Conservation (phyloP, 2,888 invertebrate genomes). For the Orthosia gracilis region DNA sequence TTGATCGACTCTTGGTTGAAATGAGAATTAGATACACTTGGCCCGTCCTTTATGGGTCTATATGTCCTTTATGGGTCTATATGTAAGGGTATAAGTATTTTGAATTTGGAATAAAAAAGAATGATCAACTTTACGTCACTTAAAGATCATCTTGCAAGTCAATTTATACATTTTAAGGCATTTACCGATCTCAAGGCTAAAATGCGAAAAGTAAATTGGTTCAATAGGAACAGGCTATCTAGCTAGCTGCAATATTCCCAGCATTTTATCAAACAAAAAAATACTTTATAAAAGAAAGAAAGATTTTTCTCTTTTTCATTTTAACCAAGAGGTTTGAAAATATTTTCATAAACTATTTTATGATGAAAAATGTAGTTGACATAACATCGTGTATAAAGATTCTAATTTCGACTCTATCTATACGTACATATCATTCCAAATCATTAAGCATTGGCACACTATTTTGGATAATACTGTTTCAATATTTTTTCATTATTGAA, state of each 20-base stretch:
- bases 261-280: background rate
- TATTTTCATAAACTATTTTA: constrained; percentile 62
- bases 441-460: constrained; percentile 22
- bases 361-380: constrained; percentile 30
- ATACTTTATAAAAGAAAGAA: background rate
- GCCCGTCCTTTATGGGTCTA: background rate
- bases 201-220: background rate
- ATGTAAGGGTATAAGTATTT: constrained; percentile 9
- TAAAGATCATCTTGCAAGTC: background rate
- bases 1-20: constrained; percentile 48
- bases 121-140: background rate
- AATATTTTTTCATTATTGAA: background rate
- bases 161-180: constrained; percentile 18
- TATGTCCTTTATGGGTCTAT: background rate
- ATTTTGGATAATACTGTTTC: constrained; percentile 7
- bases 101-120: constrained; percentile 18
- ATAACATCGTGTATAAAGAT: constrained; percentile 11
- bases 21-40: constrained; percentile 22
- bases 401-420: constrained; percentile 15
- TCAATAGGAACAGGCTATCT: background rate
- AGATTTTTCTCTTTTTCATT: constrained; percentile 30
- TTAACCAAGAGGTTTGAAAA: constrained; percentile 40
- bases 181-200: constrained; percentile 4
- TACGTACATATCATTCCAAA: constrained; percentile 60
- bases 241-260: background rate